Base-by-base conservation (phyloP, 2,888 invertebrate genomes). In the Heteropelma amictum region DNA sequence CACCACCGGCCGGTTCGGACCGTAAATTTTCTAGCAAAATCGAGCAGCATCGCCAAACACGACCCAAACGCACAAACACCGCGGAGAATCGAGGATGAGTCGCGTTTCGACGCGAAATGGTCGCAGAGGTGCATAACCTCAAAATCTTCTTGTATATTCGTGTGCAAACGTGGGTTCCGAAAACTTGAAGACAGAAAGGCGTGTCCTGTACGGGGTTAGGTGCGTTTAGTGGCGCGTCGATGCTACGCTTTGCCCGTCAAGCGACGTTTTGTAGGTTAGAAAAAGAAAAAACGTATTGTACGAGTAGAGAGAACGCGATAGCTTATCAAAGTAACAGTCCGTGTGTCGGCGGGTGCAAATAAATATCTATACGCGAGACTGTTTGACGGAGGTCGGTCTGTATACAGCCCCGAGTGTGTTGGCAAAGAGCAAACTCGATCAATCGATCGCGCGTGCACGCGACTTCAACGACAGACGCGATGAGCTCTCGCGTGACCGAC, bases 21-120 rank as follows among this genome's bases (percentile, higher is more conserved):
- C 65, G 71, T 75, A 75, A 75, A 75, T 75, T 71, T 70, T 40
- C 61, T 56, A 56, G 75, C 64, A 70, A 75, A 71, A 75, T 75
- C 75, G 70, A 65, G 75, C 70, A 67, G 49, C 42, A 38, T n/a
- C n/a, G n/a, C n/a, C n/a, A n/a, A n/a, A n/a, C n/a, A n/a, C n/a
- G n/a, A n/a, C n/a, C n/a, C n/a, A n/a, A n/a, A n/a, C n/a, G n/a
- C n/a, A n/a, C n/a, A n/a, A n/a, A n/a, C n/a, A n/a, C n/a, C n/a
- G n/a, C n/a, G 28, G 28, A 42, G 42, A 30, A 58, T 58, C 58
- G 68, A 40, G 73, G 51, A 69, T 49, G 53, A 64, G 63, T 56
- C 35, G 71, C 71, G 63, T 56, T 49, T 63, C 71, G 63, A 58
- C 56, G n/a, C n/a, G 65, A 23, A 26, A 60, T 45, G 45, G 58